Conservation (phyloP, 2,888 invertebrate genomes). For the Galeruca laticollis region DNA sequence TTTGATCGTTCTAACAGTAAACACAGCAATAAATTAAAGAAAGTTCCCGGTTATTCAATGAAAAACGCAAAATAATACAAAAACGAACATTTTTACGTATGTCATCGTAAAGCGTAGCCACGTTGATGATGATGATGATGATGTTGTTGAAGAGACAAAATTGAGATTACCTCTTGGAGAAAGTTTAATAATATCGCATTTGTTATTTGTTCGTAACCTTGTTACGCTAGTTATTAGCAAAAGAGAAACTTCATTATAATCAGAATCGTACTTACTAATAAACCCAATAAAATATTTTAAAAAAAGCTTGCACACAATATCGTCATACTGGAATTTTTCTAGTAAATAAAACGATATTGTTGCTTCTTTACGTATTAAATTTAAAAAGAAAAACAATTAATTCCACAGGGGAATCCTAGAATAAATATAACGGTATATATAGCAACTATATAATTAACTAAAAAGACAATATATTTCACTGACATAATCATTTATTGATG, state of each 20-base stretch:
- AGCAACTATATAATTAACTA: too few species aligned
- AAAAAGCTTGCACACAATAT: too few species aligned
- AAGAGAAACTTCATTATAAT: conserved; percentile 57
- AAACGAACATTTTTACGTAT: not conserved
- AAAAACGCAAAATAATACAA: not conserved
- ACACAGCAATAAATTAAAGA: conserved; percentile 9
- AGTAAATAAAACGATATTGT: too few species aligned
- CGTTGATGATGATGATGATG: conserved; percentile 17
- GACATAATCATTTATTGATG: too few species aligned
- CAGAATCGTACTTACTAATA: not conserved
- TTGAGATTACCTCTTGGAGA: conserved; percentile 60
- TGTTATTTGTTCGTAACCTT: conserved; percentile 63
- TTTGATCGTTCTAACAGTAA: conserved; percentile 1
- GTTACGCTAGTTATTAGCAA: conserved; percentile 62
- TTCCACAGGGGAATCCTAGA: too few species aligned
- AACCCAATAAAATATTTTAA: too few species aligned
- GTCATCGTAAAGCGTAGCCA: not conserved
- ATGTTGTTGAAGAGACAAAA: conserved; percentile 54
- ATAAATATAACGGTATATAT: too few species aligned
- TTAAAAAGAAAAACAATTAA: too few species aligned
- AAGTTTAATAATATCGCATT: conserved; percentile 64
- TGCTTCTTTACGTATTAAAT: too few species aligned
- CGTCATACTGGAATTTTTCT: too few species aligned
- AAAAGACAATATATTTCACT: too few species aligned
- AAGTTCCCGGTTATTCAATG: not conserved